Conservation (phyloP, 2,113 vertebrate species). For the Pongo pygmaeus region DNA sequence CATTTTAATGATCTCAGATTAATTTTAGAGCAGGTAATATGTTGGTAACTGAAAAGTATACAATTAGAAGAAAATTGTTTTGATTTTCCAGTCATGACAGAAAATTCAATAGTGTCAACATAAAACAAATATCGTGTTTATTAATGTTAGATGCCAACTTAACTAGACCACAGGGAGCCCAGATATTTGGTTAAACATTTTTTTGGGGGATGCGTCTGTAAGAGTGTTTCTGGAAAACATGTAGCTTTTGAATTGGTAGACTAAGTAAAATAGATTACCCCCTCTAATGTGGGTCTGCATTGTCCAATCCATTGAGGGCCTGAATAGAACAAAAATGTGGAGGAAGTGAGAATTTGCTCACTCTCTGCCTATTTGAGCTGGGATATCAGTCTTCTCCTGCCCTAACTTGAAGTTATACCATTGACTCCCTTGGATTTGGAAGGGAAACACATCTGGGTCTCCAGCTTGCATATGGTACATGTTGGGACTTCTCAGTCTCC, state of each 20-base stretch:
- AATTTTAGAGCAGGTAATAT: constrained; percentile 2
- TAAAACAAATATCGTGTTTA: not conserved
- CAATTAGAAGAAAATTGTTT: constrained; percentile 4
- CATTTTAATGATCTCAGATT: constrained; percentile 38
- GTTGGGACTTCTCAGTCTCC: not conserved
- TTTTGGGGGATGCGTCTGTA: not conserved
- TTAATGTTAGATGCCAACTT: not conserved
- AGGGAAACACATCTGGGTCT: not conserved
- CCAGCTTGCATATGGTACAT: not conserved
- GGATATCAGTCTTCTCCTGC: not conserved
- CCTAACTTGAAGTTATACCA: not conserved
- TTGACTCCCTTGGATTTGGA: not conserved
- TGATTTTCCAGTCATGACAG: not conserved
- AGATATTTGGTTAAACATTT: not conserved
- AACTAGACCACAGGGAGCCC: not conserved
- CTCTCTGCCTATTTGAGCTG: not conserved
- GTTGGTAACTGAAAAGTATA: constrained; percentile 38
- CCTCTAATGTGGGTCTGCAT: not conserved
- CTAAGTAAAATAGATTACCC: not conserved
- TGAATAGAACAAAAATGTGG: not conserved
- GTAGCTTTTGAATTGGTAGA: not conserved
- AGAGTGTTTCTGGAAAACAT: not conserved
- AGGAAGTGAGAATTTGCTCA: not conserved
- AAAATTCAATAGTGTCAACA: constrained; percentile 37
- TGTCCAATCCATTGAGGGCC: not conserved